Conservation (phyloP, 1,140 invertebrate genomes). For the Helicoverpa zea region DNA sequence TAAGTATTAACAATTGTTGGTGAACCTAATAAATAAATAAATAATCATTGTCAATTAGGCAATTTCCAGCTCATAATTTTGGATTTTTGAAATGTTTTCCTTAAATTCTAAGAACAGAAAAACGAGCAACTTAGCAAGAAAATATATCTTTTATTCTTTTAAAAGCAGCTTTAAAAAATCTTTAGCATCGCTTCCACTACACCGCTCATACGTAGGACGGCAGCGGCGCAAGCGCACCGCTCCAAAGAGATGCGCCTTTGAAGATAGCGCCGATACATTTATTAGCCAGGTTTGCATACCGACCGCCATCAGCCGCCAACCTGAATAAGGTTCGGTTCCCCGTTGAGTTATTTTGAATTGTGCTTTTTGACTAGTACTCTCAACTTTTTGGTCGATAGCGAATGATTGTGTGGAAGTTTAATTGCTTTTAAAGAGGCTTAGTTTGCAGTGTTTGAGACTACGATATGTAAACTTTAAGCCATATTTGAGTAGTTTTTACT, state of each 20-base stretch:
- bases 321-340: slow-evolving; percentile 46
- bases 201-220: slow-evolving; percentile 47
- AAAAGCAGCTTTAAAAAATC: no score
- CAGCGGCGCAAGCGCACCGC: slow-evolving; percentile 57
- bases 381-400: slow-evolving; percentile 5
- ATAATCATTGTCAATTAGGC: no score
- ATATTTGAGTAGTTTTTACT: no score
- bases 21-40: no score
- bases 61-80: no score
- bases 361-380: slow-evolving; percentile 38
- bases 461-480: no score
- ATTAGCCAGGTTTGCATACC: slow-evolving; percentile 65
- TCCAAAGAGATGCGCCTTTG: slow-evolving; percentile 68
- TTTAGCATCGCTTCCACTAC: slow-evolving; percentile 13
- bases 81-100: no score
- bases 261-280: slow-evolving; percentile 72
- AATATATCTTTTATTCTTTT: no score
- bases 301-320: slow-evolving; percentile 46
- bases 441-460: not conserved
- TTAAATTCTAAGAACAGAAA: no score
- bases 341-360: slow-evolving; percentile 48
- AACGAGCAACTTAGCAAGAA: no score
- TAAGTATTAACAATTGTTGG: no score
- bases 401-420: slow-evolving; percentile 21
- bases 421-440: slow-evolving; percentile 10